Conservation (phyloP, 1,140 invertebrate species). For the Platyscapa corneri region DNA sequence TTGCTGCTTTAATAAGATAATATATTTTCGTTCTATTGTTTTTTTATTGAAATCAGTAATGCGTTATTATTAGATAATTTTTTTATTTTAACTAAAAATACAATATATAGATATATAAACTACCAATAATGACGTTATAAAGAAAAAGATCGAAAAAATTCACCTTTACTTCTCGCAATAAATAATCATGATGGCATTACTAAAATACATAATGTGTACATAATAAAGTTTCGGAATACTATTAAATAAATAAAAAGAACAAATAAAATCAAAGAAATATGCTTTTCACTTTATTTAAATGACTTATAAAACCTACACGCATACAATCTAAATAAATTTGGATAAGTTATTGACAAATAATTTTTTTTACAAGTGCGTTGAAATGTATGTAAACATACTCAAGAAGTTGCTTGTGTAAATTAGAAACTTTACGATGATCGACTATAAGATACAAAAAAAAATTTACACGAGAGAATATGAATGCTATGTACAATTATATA, state of each 20-base stretch:
- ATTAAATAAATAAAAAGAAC: background rate
- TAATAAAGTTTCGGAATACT: slow-evolving; percentile 47
- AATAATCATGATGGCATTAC: slow-evolving; percentile 26
- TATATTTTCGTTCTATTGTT: background rate
- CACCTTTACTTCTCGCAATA: background rate
- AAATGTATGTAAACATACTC: background rate
- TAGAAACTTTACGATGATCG: background rate
- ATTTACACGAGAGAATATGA: slow-evolving; percentile 42
- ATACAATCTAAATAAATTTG: slow-evolving; percentile 11
- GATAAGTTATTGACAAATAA: slow-evolving; percentile 13
- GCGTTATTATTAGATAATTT: background rate
- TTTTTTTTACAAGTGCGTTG: slow-evolving; percentile 26
- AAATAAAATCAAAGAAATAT: slow-evolving; percentile 19
- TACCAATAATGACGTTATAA: background rate
- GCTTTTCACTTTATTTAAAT: slow-evolving; percentile 26
- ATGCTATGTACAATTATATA: slow-evolving; percentile 37
- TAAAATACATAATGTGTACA: slow-evolving; percentile 41
- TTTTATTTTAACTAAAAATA: slow-evolving; percentile 1
- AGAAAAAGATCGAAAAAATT: background rate
- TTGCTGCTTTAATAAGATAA: background rate
- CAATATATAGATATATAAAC: background rate
- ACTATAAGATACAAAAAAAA: slow-evolving; percentile 27
- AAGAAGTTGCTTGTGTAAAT: background rate
- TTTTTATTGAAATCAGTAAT: background rate
- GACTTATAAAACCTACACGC: background rate